Evolutionary conservation across 2,797 vertebrate species (phyloP).

Genomic region (Ataeniobius toweri): DNA sequence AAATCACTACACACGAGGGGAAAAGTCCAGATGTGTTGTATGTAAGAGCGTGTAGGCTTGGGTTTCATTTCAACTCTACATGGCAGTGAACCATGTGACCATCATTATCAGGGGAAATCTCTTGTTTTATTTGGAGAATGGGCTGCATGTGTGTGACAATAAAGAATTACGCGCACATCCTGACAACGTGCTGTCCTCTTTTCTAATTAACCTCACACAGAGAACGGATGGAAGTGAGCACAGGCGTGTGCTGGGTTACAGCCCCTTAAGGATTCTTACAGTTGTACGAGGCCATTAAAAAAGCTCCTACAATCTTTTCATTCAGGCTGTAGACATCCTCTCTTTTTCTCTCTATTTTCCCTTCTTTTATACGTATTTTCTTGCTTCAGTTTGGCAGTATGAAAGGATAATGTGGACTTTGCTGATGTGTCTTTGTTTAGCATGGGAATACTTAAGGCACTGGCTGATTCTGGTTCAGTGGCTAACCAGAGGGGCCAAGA

Average conservation of each 20-base stretch:
- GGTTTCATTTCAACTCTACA: conserved; percentile 19
- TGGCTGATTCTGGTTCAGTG: conserved; percentile 49
- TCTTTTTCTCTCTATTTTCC: conserved; percentile 45
- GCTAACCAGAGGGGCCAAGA: conserved; percentile 61
- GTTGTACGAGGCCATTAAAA: conserved; percentile 48
- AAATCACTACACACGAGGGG: neutral
- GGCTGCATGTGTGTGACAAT: conserved; percentile 17
- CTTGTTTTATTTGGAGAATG: conserved; percentile 34
- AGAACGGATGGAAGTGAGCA: conserved; percentile 55
- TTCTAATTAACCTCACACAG: conserved; percentile 62
- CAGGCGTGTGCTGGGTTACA: conserved; percentile 52
- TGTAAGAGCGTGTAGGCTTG: conserved; percentile 13
- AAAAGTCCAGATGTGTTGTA: conserved; percentile 7
- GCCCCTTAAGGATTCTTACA: conserved; percentile 41
- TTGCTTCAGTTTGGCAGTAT: conserved; percentile 56
- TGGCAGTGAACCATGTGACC: conserved; percentile 18
- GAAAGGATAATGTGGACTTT: conserved; percentile 73
- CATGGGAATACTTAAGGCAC: conserved; percentile 62
- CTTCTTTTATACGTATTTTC: conserved; percentile 42
- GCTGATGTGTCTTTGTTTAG: conserved; percentile 67
- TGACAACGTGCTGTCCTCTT: conserved; percentile 40
- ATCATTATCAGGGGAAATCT: conserved; percentile 41
- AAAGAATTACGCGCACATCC: conserved; percentile 43
- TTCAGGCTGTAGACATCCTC: conserved; percentile 48
- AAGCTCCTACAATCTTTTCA: conserved; percentile 47